Evolutionary conservation across 2,113 vertebrate species (phyloP).

Genomic region (Oryzias celebensis): DNA sequence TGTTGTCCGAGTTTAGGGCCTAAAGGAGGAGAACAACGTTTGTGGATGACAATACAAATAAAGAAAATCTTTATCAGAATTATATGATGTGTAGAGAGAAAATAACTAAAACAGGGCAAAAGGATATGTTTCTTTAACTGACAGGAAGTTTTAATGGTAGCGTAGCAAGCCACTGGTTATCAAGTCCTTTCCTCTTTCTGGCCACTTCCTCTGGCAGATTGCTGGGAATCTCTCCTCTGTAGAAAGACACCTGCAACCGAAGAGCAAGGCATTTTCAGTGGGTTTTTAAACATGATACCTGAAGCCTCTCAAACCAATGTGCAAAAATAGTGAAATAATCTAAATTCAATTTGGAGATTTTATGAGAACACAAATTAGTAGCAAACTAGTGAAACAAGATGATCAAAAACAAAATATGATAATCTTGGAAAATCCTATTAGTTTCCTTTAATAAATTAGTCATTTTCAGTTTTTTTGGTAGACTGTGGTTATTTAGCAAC

Average conservation of each 20-base stretch:
- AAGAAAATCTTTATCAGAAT: background rate
- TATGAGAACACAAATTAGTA: no score
- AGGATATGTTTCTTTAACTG: conserved; percentile 28
- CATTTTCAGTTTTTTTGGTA: no score
- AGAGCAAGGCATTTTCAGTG: background rate
- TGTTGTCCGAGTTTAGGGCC: conserved; percentile 65
- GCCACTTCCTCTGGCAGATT: conserved; percentile 84
- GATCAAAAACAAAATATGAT: no score
- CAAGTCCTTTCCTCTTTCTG: conserved; percentile 81
- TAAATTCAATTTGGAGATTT: background rate
- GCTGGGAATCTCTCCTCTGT: conserved; percentile 84
- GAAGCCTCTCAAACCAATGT: background rate
- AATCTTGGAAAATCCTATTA: no score
- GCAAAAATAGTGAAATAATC: background rate
- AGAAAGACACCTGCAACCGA: conserved; percentile 90
- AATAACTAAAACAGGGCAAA: background rate
- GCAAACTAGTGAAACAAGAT: no score
- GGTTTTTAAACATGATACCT: background rate
- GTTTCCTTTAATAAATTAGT: no score
- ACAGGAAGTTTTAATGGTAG: conserved; percentile 92
- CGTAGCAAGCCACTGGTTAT: conserved; percentile 89
- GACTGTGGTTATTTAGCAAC: no score
- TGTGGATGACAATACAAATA: background rate
- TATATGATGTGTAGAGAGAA: background rate
- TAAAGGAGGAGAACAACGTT: conserved; percentile 21